Percentiles rank a stretch among this genome's conserved stretches.
These are phyloP conservation scores for Drosophila truncata DNA, from an alignment of 1,140 invertebrate species.

Conservation along the genomic window DNA sequence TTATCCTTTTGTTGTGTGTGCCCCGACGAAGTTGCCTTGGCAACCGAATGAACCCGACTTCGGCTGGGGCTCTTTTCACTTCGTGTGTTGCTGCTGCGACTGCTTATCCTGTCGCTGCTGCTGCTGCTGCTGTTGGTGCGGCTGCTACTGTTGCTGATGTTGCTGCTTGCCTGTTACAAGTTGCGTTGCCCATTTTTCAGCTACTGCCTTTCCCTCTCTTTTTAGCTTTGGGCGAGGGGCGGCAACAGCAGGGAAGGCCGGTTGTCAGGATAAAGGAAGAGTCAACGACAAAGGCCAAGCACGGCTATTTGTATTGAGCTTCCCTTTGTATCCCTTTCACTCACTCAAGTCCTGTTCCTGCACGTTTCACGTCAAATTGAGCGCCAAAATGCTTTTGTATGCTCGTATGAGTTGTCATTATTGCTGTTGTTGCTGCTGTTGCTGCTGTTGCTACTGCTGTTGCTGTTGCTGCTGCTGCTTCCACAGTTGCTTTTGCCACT, in stretches of 20 bases:
- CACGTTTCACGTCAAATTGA: constrained; percentile 81
- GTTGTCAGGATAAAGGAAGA: constrained; percentile 31
- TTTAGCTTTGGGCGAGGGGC: background rate
- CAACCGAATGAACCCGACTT: constrained; percentile 56
- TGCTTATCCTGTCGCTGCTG: constrained; percentile 6
- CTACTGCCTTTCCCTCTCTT: constrained; percentile 53
- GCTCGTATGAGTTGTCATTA: constrained; percentile 53
- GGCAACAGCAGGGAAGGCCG: background rate
- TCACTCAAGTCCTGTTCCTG: constrained; percentile 51
- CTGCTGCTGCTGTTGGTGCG: constrained; percentile 6
- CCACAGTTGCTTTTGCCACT: constrained; percentile 17
- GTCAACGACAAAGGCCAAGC: constrained; percentile 59
- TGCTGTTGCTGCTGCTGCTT: constrained; percentile 19
- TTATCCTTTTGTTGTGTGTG: constrained; percentile 78
- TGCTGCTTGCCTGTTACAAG: constrained; percentile 70
- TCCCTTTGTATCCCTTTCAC: constrained; percentile 48
- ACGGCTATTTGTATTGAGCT: constrained; percentile 74
- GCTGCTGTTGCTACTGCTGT: too few relatives aligned
- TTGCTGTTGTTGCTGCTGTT: constrained; percentile 25
- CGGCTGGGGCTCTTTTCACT: constrained; percentile 45
- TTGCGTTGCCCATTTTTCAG: constrained; percentile 75
- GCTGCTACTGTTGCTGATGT: constrained; percentile 20
- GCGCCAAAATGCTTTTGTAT: constrained; percentile 76
- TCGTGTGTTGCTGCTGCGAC: constrained; percentile 24
- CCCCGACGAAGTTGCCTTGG: constrained; percentile 70